These are phyloP conservation scores for Drosophila recens DNA, from an alignment of 2,888 invertebrate genomes.

Conservation along the genomic window DNA sequence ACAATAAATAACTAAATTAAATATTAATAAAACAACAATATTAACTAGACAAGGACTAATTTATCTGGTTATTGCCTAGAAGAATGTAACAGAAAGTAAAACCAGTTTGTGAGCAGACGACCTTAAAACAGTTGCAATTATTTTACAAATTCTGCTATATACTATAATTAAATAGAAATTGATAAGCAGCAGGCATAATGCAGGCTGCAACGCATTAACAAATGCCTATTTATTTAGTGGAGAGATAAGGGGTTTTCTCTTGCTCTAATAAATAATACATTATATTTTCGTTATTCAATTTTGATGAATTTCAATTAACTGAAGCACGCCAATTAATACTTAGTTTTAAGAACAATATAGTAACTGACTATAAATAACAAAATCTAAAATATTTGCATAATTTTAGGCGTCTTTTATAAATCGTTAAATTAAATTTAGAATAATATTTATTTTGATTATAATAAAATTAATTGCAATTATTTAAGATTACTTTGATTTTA, in stretches of 20 bases:
- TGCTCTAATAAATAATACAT: not conserved
- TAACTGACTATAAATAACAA: not conserved
- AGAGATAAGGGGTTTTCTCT: not conserved
- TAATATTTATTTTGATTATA: too few relatives aligned
- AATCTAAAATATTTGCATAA: constrained; percentile 5
- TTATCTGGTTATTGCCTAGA: not conserved
- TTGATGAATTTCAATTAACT: constrained; percentile 31
- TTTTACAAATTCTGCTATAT: not conserved
- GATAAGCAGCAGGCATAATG: constrained; percentile 55
- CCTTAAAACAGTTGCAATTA: constrained; percentile 23
- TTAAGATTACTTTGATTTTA: too few relatives aligned
- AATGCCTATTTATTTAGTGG: not conserved
- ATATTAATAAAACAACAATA: not conserved
- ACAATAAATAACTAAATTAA: constrained; percentile 6
- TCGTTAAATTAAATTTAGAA: too few relatives aligned
- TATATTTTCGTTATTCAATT: not conserved
- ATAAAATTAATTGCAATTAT: too few relatives aligned
- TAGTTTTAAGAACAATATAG: constrained; percentile 13
- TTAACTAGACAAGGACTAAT: not conserved
- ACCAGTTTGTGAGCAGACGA: not conserved
- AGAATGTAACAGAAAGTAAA: not conserved
- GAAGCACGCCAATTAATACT: constrained; percentile 25
- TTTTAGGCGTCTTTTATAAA: constrained; percentile 37
- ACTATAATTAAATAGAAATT: constrained; percentile 9
- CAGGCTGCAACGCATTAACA: constrained; percentile 1